Evolutionary conservation across 2,888 invertebrate species (phyloP).

Genomic region (Pyrocoelia pectoralis): DNA sequence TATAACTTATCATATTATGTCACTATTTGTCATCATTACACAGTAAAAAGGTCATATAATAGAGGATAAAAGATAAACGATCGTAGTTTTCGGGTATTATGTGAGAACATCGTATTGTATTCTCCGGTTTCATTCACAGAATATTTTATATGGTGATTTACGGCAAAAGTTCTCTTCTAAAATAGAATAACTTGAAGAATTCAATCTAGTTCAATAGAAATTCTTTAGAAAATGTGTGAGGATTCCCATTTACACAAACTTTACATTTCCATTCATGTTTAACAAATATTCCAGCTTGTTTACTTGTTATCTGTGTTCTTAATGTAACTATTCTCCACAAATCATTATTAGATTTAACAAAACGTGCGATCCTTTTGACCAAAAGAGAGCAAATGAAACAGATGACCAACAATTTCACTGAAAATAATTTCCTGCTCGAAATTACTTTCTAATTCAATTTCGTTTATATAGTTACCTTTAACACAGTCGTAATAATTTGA

Average conservation of each 20-base stretch:
- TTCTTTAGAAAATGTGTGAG: slow-evolving; percentile 33
- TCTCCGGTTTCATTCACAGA: slow-evolving; percentile 30
- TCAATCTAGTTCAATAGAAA: slow-evolving; percentile 23
- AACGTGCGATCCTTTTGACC: background rate
- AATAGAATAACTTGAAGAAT: slow-evolving; percentile 34
- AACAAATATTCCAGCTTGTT: slow-evolving; percentile 24
- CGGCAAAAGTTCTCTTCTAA: slow-evolving; percentile 29
- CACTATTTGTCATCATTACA: slow-evolving; percentile 35
- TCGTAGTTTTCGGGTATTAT: slow-evolving; percentile 34
- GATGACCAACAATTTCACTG: too few relatives aligned
- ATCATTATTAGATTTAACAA: background rate
- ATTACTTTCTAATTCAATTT: too few relatives aligned
- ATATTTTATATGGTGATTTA: slow-evolving; percentile 33
- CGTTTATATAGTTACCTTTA: too few relatives aligned
- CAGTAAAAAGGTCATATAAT: slow-evolving; percentile 28
- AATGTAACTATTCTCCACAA: slow-evolving; percentile 4
- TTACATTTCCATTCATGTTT: slow-evolving; percentile 24
- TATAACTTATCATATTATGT: slow-evolving; percentile 13
- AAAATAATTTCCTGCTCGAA: too few relatives aligned
- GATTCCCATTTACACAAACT: slow-evolving; percentile 29
- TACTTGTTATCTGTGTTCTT: slow-evolving; percentile 25
- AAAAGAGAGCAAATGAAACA: too few relatives aligned
- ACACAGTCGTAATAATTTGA: too few relatives aligned
- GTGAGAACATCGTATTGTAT: slow-evolving; percentile 33
- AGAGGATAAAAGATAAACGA: slow-evolving; percentile 34